Percentiles rank a stretch among this genome's conserved stretches.
These are phyloP conservation scores for Eurystomus gularis DNA, from an alignment of 2,113 vertebrate genomes.

Conservation along the genomic window DNA sequence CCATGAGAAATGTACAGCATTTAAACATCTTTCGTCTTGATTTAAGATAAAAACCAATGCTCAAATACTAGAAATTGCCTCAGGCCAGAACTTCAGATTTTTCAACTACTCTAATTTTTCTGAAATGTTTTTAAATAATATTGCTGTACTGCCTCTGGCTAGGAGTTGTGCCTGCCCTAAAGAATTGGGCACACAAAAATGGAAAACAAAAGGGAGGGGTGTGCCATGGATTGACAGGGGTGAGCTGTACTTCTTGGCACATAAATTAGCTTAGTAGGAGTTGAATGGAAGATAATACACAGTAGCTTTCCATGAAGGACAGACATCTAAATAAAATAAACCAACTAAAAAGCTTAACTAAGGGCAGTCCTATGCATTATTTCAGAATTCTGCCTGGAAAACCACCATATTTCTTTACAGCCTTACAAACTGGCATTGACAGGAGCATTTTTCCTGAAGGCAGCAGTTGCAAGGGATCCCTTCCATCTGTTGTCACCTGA, in stretches of 20 bases:
- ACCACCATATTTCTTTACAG: background rate
- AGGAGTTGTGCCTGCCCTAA: background rate
- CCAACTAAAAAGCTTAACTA: background rate
- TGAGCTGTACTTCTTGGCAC: background rate
- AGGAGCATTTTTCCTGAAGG: background rate
- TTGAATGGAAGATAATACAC: background rate
- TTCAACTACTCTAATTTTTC: background rate
- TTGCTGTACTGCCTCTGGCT: conserved; percentile 5
- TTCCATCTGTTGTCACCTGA: background rate
- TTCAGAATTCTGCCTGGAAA: background rate
- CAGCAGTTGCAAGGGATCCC: background rate
- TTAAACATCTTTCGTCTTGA: background rate
- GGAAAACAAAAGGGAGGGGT: background rate
- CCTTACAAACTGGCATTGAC: background rate
- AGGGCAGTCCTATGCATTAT: background rate
- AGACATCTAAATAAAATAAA: background rate
- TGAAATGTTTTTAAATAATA: background rate
- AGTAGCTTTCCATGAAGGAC: background rate
- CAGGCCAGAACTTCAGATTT: background rate
- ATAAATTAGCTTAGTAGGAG: background rate
- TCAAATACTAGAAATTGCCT: conserved; percentile 1
- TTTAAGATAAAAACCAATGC: conserved; percentile 11
- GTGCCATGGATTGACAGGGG: background rate
- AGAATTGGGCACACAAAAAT: background rate
- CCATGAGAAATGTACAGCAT: background rate